Conservation (phyloP, 2,888 invertebrate genomes). For the Candidula unifasciata region DNA sequence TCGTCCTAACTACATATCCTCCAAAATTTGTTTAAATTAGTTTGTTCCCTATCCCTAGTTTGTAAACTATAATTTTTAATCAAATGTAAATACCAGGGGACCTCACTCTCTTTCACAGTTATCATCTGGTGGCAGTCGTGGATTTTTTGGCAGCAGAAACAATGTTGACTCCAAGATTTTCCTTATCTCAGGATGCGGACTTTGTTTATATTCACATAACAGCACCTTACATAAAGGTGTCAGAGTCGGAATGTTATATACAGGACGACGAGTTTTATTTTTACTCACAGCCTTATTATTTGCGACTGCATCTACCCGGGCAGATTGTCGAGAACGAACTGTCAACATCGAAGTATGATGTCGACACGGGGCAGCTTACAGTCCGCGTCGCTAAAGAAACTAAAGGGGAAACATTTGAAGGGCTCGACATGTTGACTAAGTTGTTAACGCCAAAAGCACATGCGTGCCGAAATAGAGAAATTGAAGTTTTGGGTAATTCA, state of each 20-base stretch:
- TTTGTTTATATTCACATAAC: conserved; percentile 85
- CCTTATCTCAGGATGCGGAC: conserved; percentile 85
- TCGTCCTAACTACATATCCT: too few species aligned
- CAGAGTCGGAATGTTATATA: conserved; percentile 51
- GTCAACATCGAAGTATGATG: conserved; percentile 85
- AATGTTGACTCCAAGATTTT: conserved; percentile 91
- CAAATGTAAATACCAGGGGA: not conserved
- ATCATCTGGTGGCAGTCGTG: too few species aligned
- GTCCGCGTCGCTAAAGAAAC: conserved; percentile 85
- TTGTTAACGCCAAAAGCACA: conserved; percentile 81
- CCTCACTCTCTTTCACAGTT: not conserved
- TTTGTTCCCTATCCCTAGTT: too few species aligned
- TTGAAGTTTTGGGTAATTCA: conserved; percentile 27
- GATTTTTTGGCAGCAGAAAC: not conserved
- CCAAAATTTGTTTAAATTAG: too few species aligned
- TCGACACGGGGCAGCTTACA: conserved; percentile 85
- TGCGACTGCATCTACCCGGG: conserved; percentile 86
- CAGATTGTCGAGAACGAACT: conserved; percentile 85
- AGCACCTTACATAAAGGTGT: conserved; percentile 84
- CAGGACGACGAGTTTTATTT: conserved; percentile 79
- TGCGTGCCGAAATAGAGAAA: not conserved
- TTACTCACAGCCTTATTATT: conserved; percentile 89
- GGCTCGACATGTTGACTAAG: conserved; percentile 89
- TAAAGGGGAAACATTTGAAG: conserved; percentile 86
- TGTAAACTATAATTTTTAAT: too few species aligned